Conservation (phyloP, 2,797 vertebrate genomes). For the Cossypha niveicapilla region DNA sequence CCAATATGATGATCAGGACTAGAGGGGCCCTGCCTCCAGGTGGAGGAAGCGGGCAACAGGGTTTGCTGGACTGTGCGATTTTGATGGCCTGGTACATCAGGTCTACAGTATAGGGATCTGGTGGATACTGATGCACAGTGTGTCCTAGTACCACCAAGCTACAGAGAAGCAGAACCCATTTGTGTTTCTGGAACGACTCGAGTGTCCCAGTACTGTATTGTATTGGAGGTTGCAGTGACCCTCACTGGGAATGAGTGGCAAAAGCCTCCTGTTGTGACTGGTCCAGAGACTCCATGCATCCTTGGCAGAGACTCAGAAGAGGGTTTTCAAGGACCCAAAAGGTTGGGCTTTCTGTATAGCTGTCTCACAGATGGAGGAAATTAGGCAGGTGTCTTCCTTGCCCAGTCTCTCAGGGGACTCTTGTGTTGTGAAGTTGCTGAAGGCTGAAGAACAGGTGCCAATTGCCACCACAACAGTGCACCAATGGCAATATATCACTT, state of each 20-base stretch:
- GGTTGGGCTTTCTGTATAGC: neutral
- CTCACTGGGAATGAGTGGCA: neutral
- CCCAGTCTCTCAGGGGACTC: neutral
- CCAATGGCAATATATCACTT: rapidly evolving
- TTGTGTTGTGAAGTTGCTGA: neutral
- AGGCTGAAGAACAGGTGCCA: neutral
- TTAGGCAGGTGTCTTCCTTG: neutral
- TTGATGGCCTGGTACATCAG: neutral
- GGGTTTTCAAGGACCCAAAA: neutral
- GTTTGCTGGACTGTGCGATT: neutral
- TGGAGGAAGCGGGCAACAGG: rapidly evolving
- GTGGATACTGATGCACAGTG: neutral
- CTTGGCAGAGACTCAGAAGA: neutral
- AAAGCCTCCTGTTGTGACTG: neutral
- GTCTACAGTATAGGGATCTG: neutral
- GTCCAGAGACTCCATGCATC: neutral
- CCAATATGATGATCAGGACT: neutral
- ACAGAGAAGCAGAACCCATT: neutral
- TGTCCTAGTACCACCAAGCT: neutral
- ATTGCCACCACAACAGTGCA: rapidly evolving
- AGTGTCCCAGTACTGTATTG: neutral
- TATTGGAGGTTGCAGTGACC: neutral
- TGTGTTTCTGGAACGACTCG: neutral
- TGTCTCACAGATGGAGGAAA: neutral
- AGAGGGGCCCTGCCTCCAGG: neutral